Conservation (phyloP, 2,797 vertebrate species). For the Silurus aristotelis region DNA sequence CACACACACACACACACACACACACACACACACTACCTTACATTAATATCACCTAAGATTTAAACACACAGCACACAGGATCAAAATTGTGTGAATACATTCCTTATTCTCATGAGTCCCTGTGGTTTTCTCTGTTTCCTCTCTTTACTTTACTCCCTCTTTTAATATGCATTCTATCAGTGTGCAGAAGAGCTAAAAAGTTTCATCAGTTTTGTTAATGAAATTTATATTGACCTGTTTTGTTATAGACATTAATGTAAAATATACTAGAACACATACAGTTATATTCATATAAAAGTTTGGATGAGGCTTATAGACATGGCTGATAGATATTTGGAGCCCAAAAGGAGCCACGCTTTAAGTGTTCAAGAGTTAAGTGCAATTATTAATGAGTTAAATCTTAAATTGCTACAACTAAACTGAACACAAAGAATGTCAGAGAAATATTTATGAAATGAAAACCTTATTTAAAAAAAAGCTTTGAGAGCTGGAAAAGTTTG, state of each 20-base stretch:
- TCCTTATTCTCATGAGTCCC: background rate
- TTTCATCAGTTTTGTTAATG: background rate
- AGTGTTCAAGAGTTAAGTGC: background rate
- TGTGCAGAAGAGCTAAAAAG: background rate
- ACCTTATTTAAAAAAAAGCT: background rate
- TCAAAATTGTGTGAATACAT: background rate
- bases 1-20: slow-evolving; percentile 8
- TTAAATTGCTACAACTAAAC: slow-evolving; percentile 7
- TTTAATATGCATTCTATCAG: background rate
- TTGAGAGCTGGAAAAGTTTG: background rate
- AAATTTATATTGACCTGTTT: slow-evolving; percentile 5
- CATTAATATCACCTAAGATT: background rate
- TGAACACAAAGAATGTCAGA: background rate
- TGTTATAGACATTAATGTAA: background rate
- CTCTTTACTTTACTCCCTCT: background rate
- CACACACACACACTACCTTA: slow-evolving; percentile 10
- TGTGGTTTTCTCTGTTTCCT: background rate
- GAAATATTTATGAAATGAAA: background rate
- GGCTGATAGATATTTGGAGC: background rate
- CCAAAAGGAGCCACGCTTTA: background rate
- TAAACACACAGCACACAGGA: background rate
- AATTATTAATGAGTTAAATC: background rate
- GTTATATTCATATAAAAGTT: background rate
- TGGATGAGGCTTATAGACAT: background rate
- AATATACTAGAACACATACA: slow-evolving; percentile 8